A percentile compares a stretch with the other conserved stretches of the same genome.
Conservation (phyloP, 2,888 invertebrate species). For the Tuberolachnus salignus region DNA sequence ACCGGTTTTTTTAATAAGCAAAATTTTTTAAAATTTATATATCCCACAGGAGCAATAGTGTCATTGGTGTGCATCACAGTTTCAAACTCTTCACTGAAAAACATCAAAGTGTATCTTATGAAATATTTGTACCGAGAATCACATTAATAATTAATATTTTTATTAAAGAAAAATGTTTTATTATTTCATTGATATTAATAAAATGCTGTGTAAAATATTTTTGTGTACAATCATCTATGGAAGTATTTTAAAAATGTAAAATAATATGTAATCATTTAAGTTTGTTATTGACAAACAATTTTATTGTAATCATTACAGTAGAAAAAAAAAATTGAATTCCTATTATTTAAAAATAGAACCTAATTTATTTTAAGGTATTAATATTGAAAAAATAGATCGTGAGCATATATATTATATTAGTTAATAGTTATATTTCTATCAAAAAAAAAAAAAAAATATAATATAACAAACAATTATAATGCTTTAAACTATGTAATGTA, state of each 20-base stretch:
- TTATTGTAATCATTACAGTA: background rate
- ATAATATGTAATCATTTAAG: background rate
- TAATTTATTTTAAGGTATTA: background rate
- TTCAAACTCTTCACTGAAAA: constrained; percentile 80
- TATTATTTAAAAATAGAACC: background rate
- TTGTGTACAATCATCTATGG: constrained; percentile 20
- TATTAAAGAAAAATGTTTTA: constrained; percentile 2
- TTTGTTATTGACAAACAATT: too few species aligned
- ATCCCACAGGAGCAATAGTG: constrained; percentile 93
- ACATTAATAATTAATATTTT: background rate
- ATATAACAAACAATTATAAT: constrained; percentile 19
- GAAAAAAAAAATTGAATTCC: background rate
- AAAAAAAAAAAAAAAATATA: constrained; percentile 8
- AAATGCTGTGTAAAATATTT: constrained; percentile 3
- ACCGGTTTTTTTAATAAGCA: constrained; percentile 72
- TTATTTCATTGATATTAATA: background rate
- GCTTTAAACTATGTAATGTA: constrained; percentile 18
- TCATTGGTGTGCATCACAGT: constrained; percentile 88
- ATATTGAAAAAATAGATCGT: background rate
- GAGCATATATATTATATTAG: background rate
- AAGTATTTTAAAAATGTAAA: background rate
- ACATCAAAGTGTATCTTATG: constrained; percentile 49
- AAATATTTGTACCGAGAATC: constrained; percentile 4
- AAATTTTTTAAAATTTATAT: constrained; percentile 84
- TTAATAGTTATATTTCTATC: constrained; percentile 12